Percentiles rank a stretch among this genome's conserved stretches.
Conservation (phyloP, 1,140 invertebrate genomes). For the Drosophila tristis region DNA sequence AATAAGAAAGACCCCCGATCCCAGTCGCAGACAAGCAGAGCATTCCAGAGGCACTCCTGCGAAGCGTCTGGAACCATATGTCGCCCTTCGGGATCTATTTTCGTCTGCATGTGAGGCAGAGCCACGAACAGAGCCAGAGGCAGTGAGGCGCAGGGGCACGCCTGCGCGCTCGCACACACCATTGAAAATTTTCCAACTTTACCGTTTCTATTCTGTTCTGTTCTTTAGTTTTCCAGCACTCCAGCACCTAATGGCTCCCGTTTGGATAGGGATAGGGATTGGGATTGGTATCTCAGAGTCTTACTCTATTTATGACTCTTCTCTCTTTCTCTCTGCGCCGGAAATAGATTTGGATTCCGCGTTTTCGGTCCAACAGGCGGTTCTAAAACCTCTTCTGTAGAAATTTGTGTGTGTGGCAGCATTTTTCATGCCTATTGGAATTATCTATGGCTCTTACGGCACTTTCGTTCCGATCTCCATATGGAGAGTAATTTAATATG, state of each 20-base stretch:
- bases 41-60: conserved; percentile 78
- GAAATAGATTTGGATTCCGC: conserved; percentile 60
- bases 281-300: conserved; percentile 10
- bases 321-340: conserved; percentile 34
- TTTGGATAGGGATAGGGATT: not conserved
- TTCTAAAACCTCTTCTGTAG: conserved; percentile 13
- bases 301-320: conserved; percentile 57
- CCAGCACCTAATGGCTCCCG: conserved; percentile 63
- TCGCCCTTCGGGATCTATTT: conserved; percentile 31
- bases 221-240: conserved; percentile 55
- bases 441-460: conserved; percentile 51
- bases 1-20: too few relatives aligned
- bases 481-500: conserved; percentile 37
- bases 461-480: conserved; percentile 2
- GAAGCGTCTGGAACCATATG: conserved; percentile 71
- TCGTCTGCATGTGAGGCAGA: too few relatives aligned
- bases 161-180: conserved; percentile 54
- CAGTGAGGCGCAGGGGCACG: conserved; percentile 38
- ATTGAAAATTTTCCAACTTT: conserved; percentile 53
- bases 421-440: conserved; percentile 68
- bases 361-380: conserved; percentile 32
- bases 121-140: too few relatives aligned
- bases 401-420: not conserved
- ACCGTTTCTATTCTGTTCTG: conserved; percentile 34
- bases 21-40: conserved; percentile 24